Evolutionary conservation across 2,888 invertebrate species (phyloP).

Genomic region (Platypus cylindrus): DNA sequence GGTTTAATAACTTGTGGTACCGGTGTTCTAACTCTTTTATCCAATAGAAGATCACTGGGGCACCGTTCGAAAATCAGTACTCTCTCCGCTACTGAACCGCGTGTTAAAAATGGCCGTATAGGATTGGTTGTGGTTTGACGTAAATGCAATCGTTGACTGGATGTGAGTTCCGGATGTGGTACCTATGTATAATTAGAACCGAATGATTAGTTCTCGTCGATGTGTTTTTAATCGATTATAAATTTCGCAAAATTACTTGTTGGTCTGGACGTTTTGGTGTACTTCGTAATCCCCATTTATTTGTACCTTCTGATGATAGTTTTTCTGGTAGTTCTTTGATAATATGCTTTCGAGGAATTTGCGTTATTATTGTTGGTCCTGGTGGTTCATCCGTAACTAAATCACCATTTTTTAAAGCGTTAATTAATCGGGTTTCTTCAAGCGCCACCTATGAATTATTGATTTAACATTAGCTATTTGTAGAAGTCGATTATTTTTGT

Average conservation of each 20-base stretch:
- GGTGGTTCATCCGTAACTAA: constrained; percentile 39
- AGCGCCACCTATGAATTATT: constrained; percentile 61
- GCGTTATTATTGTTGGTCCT: constrained; percentile 7
- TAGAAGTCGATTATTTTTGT: too few relatives aligned
- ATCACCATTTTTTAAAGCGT: constrained; percentile 63
- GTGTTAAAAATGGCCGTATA: constrained; percentile 71
- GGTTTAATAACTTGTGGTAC: constrained; percentile 34
- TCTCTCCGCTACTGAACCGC: constrained; percentile 82
- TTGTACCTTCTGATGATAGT: constrained; percentile 18
- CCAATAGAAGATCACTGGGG: constrained; percentile 66
- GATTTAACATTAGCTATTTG: too few relatives aligned
- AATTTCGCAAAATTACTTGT: constrained; percentile 20
- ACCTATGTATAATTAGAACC: constrained; percentile 29
- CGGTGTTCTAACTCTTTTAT: constrained; percentile 47
- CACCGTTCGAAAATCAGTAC: constrained; percentile 85
- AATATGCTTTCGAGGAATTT: constrained; percentile 16
- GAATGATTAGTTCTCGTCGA: neutral
- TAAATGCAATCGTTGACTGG: constrained; percentile 45
- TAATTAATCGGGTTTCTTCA: constrained; percentile 66
- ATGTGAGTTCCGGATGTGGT: constrained; percentile 54
- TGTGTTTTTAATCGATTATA: too few relatives aligned
- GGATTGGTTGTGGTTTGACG: constrained; percentile 44
- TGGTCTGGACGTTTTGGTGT: constrained; percentile 37
- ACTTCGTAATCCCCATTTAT: constrained; percentile 31
- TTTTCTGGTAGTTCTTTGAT: constrained; percentile 20